Conservation (phyloP, 2,113 vertebrate genomes). For the Chroicocephalus ridibundus region DNA sequence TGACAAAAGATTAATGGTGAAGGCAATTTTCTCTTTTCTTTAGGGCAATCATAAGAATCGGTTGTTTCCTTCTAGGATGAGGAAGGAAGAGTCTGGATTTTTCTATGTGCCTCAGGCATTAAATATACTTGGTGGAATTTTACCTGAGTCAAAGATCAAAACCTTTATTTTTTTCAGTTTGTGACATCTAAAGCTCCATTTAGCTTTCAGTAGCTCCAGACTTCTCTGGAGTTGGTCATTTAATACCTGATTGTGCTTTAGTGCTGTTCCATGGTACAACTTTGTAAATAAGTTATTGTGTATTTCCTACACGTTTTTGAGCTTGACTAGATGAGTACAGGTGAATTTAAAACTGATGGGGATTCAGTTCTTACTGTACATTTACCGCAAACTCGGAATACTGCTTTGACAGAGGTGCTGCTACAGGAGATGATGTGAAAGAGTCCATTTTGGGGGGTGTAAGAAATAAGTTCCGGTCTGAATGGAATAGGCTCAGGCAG, state of each 20-base stretch:
- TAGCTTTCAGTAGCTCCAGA: background rate
- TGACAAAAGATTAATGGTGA: no score
- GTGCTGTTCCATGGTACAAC: background rate
- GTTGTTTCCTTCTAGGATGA: background rate
- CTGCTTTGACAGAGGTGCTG: background rate
- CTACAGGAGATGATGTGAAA: background rate
- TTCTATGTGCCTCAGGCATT: background rate
- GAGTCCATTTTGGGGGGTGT: background rate
- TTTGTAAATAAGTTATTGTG: background rate
- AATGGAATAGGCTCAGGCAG: no score
- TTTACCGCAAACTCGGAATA: background rate
- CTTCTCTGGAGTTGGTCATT: background rate
- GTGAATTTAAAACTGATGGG: background rate
- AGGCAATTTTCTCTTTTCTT: background rate
- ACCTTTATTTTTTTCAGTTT: background rate
- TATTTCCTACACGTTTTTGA: background rate
- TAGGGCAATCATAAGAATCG: background rate
- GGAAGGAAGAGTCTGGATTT: background rate
- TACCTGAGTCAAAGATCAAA: background rate
- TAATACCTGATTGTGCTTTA: background rate
- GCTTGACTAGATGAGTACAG: background rate
- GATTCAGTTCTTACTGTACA: background rate
- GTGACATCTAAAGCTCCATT: background rate
- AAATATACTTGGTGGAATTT: background rate
- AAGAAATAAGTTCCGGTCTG: background rate